Evolutionary conservation across 2,113 vertebrate species (phyloP).

Genomic region (Tamias sibiricus): DNA sequence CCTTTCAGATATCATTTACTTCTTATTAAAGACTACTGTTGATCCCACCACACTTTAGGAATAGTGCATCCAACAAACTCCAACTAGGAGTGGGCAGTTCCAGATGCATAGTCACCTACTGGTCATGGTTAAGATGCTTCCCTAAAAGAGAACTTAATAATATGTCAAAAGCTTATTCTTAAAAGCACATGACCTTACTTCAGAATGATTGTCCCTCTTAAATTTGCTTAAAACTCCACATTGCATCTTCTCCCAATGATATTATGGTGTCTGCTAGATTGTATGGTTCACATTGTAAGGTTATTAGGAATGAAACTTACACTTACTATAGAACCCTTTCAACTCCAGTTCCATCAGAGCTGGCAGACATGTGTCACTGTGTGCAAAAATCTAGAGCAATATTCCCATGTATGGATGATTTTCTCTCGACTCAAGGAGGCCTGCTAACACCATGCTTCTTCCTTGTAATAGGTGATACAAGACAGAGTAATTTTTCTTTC

Average conservation of each 20-base stretch:
- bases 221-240: not conserved
- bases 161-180: not conserved
- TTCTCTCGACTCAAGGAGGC: not conserved
- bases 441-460: not conserved
- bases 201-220: not conserved
- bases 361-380: not conserved
- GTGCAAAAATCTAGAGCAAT: no score
- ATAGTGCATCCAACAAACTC: not conserved
- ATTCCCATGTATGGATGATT: not conserved
- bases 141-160: not conserved
- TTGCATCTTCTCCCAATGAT: not conserved
- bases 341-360: not conserved
- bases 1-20: not conserved
- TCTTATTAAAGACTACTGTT: not conserved
- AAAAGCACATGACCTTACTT: not conserved
- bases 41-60: not conserved
- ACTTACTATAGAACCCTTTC: not conserved
- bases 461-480: not conserved
- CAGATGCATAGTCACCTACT: not conserved
- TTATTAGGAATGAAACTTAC: not conserved
- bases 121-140: not conserved
- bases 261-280: not conserved
- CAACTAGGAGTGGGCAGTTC: not conserved
- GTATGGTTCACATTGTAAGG: not conserved
- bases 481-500: not conserved